phyloP scores from a whole-genome alignment of 2,797 vertebrate genomes.

The Euphonia xanthogaster region DNA sequence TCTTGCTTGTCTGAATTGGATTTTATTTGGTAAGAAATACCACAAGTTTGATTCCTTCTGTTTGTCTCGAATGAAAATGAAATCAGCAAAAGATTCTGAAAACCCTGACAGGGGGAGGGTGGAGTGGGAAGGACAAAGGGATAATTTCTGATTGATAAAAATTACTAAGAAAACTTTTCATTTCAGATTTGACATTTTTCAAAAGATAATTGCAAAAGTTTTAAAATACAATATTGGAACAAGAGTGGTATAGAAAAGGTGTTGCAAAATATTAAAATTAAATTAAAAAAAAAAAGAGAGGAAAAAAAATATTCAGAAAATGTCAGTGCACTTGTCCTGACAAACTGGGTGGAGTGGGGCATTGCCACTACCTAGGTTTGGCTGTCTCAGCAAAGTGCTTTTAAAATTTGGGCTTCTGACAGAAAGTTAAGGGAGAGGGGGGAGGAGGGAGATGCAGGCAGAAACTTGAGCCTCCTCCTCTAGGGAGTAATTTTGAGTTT shows the following conservation, averaged over 20 bases:
- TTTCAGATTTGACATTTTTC: background rate
- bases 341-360: background rate
- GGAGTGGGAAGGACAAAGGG: background rate
- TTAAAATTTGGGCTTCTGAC: background rate
- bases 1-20: background rate
- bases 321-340: background rate
- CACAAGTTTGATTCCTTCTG: background rate
- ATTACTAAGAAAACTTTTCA: background rate
- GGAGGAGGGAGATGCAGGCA: background rate
- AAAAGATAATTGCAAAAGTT: background rate
- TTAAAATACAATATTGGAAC: background rate
- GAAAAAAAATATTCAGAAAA: background rate
- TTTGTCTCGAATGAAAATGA: background rate
- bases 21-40: background rate
- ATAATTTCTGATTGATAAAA: background rate
- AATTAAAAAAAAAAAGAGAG: background rate
- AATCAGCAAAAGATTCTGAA: background rate
- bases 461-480: background rate
- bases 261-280: background rate
- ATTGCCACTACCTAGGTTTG: background rate
- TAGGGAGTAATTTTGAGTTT: background rate
- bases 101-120: fast-evolving
- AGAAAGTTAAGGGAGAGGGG: background rate
- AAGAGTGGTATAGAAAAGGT: background rate
- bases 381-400: background rate